Conservation (phyloP, 2,113 vertebrate species). For the Tringa solitaria region DNA sequence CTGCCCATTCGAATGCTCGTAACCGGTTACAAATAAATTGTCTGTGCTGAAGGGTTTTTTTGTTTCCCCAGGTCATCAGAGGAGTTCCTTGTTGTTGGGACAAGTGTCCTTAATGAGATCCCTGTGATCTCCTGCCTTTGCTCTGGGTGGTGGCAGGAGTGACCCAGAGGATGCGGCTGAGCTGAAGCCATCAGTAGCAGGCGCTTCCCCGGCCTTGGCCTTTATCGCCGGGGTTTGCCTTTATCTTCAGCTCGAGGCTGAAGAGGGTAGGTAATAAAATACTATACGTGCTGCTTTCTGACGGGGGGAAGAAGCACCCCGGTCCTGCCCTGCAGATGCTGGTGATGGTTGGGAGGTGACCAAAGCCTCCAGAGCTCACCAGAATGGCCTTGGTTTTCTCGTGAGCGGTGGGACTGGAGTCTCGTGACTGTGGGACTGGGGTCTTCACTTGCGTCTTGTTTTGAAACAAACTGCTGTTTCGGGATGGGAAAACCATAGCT, state of each 20-base stretch:
- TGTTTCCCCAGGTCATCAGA: constrained; percentile 33
- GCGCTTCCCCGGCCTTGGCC: accelerated
- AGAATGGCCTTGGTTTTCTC: accelerated
- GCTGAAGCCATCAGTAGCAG: background rate
- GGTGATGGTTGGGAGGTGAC: background rate
- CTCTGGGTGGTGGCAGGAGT: background rate
- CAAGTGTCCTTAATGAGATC: background rate
- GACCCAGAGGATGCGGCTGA: background rate
- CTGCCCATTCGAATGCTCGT: background rate
- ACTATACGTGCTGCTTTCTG: accelerated
- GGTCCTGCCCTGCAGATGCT: accelerated
- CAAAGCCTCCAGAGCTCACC: background rate
- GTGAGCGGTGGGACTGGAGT: accelerated
- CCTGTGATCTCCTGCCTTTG: background rate
- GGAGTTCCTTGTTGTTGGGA: constrained; percentile 1
- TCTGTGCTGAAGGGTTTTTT: constrained; percentile 20
- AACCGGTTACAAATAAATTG: background rate
- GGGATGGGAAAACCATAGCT: too few relatives aligned
- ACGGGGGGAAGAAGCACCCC: background rate
- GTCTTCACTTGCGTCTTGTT: background rate
- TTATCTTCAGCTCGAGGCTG: background rate
- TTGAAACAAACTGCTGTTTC: accelerated
- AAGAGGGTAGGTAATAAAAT: background rate
- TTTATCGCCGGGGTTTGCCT: background rate
- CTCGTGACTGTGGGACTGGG: accelerated